phyloP scores from a whole-genome alignment of 1,140 invertebrate species.

The Hylaeus volcanicus region DNA sequence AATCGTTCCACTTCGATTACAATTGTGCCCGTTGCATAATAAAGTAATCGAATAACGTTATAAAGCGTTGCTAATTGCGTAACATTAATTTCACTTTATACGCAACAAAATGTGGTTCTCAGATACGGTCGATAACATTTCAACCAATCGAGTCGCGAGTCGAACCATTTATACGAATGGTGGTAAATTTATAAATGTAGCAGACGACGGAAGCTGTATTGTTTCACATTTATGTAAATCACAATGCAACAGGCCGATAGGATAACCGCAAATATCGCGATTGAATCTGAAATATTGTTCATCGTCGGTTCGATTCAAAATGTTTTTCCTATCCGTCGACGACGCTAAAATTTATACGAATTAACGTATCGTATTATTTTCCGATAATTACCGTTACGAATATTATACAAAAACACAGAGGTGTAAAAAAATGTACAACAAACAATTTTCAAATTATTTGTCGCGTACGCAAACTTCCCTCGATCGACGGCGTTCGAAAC shows the following conservation, averaged over 20 bases:
- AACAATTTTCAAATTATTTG: too few relatives aligned
- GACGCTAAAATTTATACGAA: constrained; percentile 24
- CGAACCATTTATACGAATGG: too few relatives aligned
- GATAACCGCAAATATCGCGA: constrained; percentile 27
- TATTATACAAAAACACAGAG: too few relatives aligned
- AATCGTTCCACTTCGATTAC: neutral
- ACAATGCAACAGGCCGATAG: constrained; percentile 20
- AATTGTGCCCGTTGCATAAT: neutral
- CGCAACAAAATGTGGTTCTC: neutral
- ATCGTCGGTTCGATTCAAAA: constrained; percentile 11
- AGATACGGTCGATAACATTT: neutral
- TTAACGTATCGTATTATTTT: constrained; percentile 32
- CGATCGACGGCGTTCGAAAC: neutral
- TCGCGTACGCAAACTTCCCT: neutral
- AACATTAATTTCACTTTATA: constrained; percentile 2
- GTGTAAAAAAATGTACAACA: too few relatives aligned
- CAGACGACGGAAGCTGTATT: constrained; percentile 23
- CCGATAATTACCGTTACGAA: neutral
- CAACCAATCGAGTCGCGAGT: neutral
- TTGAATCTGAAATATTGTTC: constrained; percentile 37
- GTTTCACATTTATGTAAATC: constrained; percentile 57
- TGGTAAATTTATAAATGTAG: constrained; percentile 42
- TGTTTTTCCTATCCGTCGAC: constrained; percentile 36
- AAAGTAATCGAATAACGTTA: neutral
- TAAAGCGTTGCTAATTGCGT: neutral